Evolutionary conservation across 2,888 invertebrate species (phyloP).

Genomic region (Protula sp.): DNA sequence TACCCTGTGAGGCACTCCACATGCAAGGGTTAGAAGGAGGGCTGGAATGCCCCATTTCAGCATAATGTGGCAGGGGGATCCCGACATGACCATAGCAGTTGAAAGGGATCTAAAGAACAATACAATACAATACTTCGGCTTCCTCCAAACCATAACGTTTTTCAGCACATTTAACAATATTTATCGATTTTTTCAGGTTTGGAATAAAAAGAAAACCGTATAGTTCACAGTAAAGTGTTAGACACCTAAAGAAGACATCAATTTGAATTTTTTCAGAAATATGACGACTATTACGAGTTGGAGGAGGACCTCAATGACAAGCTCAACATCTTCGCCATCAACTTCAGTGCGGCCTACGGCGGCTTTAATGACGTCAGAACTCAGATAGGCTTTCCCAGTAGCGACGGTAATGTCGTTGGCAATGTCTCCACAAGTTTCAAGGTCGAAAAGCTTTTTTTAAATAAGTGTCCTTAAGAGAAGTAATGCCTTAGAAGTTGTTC

Average conservation of each 20-base stretch:
- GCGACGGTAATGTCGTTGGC: slow-evolving; percentile 28
- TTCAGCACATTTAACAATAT: background rate
- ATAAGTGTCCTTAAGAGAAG: background rate
- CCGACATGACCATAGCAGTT: no score
- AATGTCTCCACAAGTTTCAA: no score
- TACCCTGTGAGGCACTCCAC: no score
- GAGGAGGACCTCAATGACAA: slow-evolving; percentile 45
- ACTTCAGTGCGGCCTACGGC: slow-evolving; percentile 45
- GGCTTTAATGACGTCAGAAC: slow-evolving; percentile 45
- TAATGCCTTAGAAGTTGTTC: background rate
- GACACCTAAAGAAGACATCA: no score
- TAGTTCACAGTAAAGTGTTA: no score
- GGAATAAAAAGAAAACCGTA: no score
- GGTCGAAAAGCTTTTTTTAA: no score
- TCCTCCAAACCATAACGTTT: background rate
- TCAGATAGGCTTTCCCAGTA: slow-evolving; percentile 41
- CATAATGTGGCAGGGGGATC: no score
- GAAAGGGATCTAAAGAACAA: no score
- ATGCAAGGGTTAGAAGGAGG: no score
- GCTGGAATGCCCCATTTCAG: no score
- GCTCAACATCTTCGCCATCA: slow-evolving; percentile 46
- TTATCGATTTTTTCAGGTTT: background rate
- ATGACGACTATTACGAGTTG: slow-evolving; percentile 40
- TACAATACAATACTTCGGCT: no score
- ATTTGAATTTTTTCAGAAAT: slow-evolving; percentile 32